Conservation (phyloP, 2,888 invertebrate genomes). For the Caenorhabditis becei region DNA sequence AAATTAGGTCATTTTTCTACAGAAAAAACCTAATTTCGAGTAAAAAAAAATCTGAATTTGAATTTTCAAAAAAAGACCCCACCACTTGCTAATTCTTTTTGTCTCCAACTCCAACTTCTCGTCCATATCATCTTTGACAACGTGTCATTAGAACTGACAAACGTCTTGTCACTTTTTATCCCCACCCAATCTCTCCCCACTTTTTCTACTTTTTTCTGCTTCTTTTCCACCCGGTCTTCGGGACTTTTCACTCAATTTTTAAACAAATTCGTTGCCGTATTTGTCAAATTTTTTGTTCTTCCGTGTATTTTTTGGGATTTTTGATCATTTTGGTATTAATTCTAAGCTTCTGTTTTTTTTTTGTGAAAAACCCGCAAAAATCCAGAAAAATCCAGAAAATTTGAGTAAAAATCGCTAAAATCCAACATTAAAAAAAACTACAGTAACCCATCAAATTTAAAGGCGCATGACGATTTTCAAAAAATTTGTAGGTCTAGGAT, state of each 20-base stretch:
- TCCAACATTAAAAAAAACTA: neutral
- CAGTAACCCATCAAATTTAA: neutral
- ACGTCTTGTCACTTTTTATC: constrained; percentile 20
- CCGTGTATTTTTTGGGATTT: too few species aligned
- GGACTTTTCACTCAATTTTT: constrained; percentile 4
- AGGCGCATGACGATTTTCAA: neutral
- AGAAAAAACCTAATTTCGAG: too few species aligned
- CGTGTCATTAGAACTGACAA: constrained; percentile 29
- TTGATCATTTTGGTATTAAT: too few species aligned
- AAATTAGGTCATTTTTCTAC: too few species aligned
- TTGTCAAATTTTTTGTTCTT: too few species aligned
- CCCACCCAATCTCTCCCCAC: neutral
- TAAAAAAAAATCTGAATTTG: too few species aligned
- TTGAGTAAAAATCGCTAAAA: neutral
- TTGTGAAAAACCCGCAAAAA: neutral
- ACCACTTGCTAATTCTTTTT: neutral
- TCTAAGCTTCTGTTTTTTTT: too few species aligned
- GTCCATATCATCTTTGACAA: constrained; percentile 7
- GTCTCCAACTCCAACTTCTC: neutral
- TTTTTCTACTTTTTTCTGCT: constrained; percentile 1
- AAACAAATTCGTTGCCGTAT: too few species aligned
- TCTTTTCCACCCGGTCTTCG: neutral
- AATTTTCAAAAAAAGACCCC: too few species aligned
- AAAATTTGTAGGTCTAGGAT: too few species aligned
- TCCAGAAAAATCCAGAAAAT: neutral